Conservation (phyloP, 2,113 vertebrate species). For the Mellivora capensis region DNA sequence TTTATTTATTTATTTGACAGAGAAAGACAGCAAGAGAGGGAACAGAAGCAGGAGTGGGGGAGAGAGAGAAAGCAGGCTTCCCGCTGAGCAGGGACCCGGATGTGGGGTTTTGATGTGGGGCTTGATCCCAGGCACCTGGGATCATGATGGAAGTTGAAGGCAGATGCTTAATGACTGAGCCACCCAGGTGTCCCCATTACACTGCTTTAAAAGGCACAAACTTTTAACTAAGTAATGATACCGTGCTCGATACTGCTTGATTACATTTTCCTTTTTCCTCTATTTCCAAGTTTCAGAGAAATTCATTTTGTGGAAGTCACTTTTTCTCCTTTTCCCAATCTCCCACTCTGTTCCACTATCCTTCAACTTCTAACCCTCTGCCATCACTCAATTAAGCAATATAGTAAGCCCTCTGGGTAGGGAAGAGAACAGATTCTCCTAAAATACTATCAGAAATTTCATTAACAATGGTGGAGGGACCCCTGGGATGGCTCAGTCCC, state of each 20-base stretch:
- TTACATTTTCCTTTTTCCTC: not conserved
- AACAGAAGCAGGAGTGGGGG: no score
- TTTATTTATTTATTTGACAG: no score
- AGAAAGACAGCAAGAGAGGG: no score
- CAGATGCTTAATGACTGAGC: no score
- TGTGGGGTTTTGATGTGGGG: no score
- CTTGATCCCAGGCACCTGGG: not conserved
- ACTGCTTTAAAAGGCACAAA: not conserved
- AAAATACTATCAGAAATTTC: not conserved
- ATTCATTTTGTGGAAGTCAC: not conserved
- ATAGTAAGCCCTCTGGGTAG: not conserved
- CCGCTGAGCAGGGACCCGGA: no score
- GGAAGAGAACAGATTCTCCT: not conserved
- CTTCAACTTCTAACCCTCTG: not conserved
- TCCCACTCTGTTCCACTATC: not conserved
- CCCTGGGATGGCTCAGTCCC: not conserved
- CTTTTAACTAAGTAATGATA: not conserved
- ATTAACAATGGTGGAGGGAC: not conserved
- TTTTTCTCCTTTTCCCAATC: conserved; percentile 11
- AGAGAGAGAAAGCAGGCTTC: no score
- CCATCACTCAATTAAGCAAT: not conserved
- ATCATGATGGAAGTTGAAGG: not conserved
- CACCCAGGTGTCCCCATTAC: not conserved
- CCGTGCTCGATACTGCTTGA: not conserved
- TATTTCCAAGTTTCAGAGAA: not conserved